Evolutionary conservation across 2,113 vertebrate species (phyloP).

Genomic region (Scomber colias): DNA sequence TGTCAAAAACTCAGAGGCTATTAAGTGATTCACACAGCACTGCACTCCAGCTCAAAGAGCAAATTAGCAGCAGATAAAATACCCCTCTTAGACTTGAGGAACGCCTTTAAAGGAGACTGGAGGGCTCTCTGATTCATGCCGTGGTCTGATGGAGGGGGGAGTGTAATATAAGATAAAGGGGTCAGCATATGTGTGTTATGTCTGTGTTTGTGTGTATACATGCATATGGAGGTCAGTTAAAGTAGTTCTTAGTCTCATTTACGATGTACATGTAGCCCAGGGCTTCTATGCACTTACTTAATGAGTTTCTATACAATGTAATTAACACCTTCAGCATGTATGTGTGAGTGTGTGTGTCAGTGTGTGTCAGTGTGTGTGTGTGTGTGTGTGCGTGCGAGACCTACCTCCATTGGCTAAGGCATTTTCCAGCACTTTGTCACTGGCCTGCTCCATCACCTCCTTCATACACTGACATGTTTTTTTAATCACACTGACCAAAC

Average conservation of each 20-base stretch:
- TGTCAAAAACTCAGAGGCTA: background rate
- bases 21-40: background rate
- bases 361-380: background rate
- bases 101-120: conserved; percentile 68
- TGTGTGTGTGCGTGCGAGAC: conserved; percentile 56
- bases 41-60: conserved; percentile 42
- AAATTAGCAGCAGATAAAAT: conserved; percentile 45
- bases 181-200: background rate
- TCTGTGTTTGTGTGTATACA: conserved; percentile 5
- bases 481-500: conserved; percentile 87
- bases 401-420: conserved; percentile 91
- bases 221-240: background rate
- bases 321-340: conserved; percentile 23
- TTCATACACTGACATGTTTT: conserved; percentile 91
- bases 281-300: conserved; percentile 48
- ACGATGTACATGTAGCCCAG: conserved; percentile 10
- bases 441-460: conserved; percentile 92
- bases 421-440: conserved; percentile 92
- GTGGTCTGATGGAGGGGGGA: conserved; percentile 64
- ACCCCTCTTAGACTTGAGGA: conserved; percentile 79
- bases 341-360: conserved; percentile 1
- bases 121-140: conserved; percentile 50
- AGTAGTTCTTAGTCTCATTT: conserved; percentile 23
- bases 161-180: background rate
- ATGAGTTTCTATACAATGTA: conserved; percentile 55